These are phyloP conservation scores for Empis stercorea DNA, from an alignment of 2,888 invertebrate species.

Conservation along the genomic window DNA sequence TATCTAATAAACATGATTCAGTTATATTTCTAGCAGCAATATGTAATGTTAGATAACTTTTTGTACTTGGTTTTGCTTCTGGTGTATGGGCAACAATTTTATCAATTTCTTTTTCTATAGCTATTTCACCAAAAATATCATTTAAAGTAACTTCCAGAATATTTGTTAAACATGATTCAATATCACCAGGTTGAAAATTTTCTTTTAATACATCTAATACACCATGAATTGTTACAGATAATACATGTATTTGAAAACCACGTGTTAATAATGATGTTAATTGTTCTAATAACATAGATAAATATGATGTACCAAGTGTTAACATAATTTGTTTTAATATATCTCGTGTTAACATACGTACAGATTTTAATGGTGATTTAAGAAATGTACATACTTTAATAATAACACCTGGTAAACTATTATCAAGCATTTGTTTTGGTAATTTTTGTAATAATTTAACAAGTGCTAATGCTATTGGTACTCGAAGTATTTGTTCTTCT, in stretches of 20 bases:
- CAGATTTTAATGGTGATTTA: slow-evolving; percentile 76
- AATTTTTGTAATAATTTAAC: slow-evolving; percentile 82
- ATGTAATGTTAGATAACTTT: slow-evolving; percentile 74
- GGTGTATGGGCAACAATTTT: slow-evolving; percentile 69
- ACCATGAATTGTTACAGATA: slow-evolving; percentile 77
- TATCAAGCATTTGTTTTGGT: slow-evolving; percentile 59
- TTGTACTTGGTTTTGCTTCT: slow-evolving; percentile 69
- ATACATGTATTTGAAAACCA: slow-evolving; percentile 89
- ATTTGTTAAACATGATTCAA: slow-evolving; percentile 64
- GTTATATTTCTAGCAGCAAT: slow-evolving; percentile 70
- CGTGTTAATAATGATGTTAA: slow-evolving; percentile 65
- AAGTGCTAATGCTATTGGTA: slow-evolving; percentile 85
- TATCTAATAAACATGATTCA: slow-evolving; percentile 57
- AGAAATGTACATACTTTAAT: slow-evolving; percentile 84
- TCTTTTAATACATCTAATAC: slow-evolving; percentile 61
- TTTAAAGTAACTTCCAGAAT: slow-evolving; percentile 73
- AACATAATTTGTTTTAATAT: slow-evolving; percentile 86
- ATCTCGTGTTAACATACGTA: slow-evolving; percentile 71
- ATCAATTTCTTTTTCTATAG: slow-evolving; percentile 85
- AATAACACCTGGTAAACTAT: slow-evolving; percentile 70
- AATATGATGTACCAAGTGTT: slow-evolving; percentile 69
- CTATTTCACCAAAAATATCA: slow-evolving; percentile 76
- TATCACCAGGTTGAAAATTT: slow-evolving; percentile 57
- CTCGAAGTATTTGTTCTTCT: slow-evolving; percentile 75
- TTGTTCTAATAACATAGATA: slow-evolving; percentile 65